Conservation (phyloP, 2,888 invertebrate genomes). For the Hartigia nigra region DNA sequence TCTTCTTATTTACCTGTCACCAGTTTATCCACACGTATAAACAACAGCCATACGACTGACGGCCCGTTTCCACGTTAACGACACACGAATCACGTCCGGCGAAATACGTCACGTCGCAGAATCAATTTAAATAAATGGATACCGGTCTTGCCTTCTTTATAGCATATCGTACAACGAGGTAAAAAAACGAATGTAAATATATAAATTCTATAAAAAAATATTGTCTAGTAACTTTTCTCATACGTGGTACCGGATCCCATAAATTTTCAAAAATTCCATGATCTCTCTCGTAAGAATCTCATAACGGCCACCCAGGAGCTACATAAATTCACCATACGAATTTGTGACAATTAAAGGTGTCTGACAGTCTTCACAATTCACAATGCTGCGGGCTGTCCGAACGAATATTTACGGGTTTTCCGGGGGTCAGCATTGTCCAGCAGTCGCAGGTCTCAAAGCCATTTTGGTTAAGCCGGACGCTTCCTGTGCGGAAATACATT, state of each 20-base stretch:
- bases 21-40: neutral
- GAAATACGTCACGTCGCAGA: neutral
- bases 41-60: neutral
- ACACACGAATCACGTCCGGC: neutral
- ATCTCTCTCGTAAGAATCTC: neutral
- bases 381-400: constrained; percentile 30
- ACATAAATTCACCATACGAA: constrained; percentile 45
- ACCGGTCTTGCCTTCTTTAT: neutral
- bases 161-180: neutral
- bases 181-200: neutral
- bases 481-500: constrained; percentile 23
- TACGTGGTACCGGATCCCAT: neutral
- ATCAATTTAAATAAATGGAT: neutral
- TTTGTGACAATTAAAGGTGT: constrained; percentile 44
- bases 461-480: constrained; percentile 14
- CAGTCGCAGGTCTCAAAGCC: constrained; percentile 1
- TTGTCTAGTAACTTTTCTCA: neutral
- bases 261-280: neutral
- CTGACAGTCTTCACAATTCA: constrained; percentile 9
- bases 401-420: constrained; percentile 48
- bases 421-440: constrained; percentile 42
- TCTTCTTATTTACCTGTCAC: neutral
- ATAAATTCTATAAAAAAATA: neutral
- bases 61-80: neutral
- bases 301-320: constrained; percentile 43